These are phyloP conservation scores for Yoshiicerus persimilis DNA, from an alignment of 1,140 invertebrate species.

Conservation along the genomic window DNA sequence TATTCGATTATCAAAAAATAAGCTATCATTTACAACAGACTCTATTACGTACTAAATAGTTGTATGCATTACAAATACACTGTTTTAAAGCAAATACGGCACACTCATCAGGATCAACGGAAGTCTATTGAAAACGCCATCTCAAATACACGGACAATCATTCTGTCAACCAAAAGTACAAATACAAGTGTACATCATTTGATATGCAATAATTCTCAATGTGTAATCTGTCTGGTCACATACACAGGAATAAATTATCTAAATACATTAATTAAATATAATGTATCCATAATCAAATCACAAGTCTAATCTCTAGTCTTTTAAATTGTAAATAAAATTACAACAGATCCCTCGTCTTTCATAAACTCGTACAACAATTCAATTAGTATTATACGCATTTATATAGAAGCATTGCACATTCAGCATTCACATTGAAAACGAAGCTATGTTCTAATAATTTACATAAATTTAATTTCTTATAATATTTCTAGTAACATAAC, in stretches of 20 bases:
- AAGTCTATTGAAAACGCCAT: background rate
- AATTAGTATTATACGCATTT: background rate
- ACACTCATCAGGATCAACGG: background rate
- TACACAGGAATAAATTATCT: background rate
- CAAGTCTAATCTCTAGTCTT: background rate
- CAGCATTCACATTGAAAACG: background rate
- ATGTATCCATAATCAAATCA: background rate
- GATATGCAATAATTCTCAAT: background rate
- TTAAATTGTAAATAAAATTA: conserved; percentile 7
- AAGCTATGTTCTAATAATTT: background rate
- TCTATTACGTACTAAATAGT: background rate
- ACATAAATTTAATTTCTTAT: background rate
- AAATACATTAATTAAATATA: background rate
- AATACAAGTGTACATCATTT: background rate
- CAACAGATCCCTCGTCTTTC: background rate
- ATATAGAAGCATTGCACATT: background rate
- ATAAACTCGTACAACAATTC: background rate
- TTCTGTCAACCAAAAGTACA: background rate
- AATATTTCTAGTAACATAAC: background rate
- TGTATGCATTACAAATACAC: background rate
- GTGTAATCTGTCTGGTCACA: background rate
- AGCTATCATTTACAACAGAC: background rate
- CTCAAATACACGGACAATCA: background rate
- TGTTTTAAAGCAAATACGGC: background rate
- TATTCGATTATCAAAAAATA: conserved; percentile 20